A percentile compares a stretch with the other conserved stretches of the same genome.
Conservation (phyloP, 2,113 vertebrate genomes). For the Rhombomys opimus region DNA sequence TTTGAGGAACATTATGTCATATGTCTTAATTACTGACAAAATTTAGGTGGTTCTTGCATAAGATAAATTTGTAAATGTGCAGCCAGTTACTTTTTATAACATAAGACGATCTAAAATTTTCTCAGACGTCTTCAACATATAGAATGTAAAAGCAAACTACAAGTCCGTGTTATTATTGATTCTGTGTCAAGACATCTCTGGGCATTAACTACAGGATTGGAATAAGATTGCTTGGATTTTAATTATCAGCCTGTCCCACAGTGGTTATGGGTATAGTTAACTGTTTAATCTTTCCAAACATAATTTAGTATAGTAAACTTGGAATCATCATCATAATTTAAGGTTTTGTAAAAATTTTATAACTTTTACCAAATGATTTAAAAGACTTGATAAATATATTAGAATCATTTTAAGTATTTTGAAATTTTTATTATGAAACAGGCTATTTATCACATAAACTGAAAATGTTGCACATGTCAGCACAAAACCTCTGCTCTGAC, state of each 20-base stretch:
- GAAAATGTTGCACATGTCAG: neutral
- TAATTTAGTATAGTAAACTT: neutral
- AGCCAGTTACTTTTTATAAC: neutral
- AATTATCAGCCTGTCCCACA: neutral
- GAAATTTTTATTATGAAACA: neutral
- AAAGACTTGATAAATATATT: neutral
- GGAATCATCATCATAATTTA: too few relatives aligned
- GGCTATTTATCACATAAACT: neutral
- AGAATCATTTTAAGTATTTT: neutral
- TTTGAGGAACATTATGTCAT: rapidly evolving
- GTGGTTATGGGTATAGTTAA: neutral
- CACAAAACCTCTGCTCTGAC: neutral
- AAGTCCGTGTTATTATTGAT: neutral
- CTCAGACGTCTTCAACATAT: neutral
- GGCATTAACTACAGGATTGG: neutral
- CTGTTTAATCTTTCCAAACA: neutral
- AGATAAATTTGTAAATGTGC: neutral
- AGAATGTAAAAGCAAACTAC: neutral
- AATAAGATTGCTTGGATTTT: neutral
- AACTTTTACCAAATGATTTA: neutral
- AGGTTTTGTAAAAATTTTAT: neutral
- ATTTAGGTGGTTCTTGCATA: neutral
- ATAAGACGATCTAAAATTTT: neutral
- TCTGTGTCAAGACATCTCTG: neutral
- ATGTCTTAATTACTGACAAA: neutral